Percentiles rank a stretch among this genome's conserved stretches.
Evolutionary conservation across 2,113 vertebrate species (phyloP).

Genomic region (Bubalus kerabau): DNA sequence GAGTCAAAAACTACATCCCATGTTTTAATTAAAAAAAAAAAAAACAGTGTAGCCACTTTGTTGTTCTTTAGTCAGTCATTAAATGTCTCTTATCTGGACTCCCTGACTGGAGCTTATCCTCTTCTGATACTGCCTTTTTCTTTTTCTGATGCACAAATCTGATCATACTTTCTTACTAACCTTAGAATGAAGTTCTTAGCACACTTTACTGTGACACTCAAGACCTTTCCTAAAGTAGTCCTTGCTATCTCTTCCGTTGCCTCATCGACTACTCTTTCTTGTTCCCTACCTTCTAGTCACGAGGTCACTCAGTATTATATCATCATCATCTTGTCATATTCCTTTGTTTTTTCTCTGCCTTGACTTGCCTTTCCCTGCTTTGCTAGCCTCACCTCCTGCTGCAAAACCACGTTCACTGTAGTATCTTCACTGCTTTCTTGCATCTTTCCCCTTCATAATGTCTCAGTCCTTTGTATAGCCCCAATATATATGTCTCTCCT

Average conservation of each 20-base stretch:
- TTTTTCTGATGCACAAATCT: not conserved
- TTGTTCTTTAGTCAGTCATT: not conserved
- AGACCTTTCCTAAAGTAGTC: not conserved
- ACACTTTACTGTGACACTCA: not conserved
- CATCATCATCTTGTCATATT: not conserved
- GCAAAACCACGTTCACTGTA: not conserved
- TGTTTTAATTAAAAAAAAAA: not conserved
- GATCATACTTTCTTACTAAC: not conserved
- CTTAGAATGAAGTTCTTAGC: not conserved
- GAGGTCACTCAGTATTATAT: not conserved
- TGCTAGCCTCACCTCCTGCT: not conserved
- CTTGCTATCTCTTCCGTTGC: not conserved
- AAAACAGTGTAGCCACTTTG: not conserved
- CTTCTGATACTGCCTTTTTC: not conserved
- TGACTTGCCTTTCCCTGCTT: not conserved
- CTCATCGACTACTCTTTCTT: not conserved
- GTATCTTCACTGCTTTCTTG: not conserved
- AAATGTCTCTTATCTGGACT: not conserved
- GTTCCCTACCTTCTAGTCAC: not conserved
- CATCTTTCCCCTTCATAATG: not conserved
- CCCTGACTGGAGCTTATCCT: not conserved
- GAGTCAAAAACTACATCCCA: not conserved
- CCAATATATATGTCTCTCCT: not conserved
- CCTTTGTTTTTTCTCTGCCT: not conserved
- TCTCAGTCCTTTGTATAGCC: not conserved